Evolutionary conservation across 2,888 invertebrate genomes (phyloP).

Genomic region (Cancer borealis): DNA sequence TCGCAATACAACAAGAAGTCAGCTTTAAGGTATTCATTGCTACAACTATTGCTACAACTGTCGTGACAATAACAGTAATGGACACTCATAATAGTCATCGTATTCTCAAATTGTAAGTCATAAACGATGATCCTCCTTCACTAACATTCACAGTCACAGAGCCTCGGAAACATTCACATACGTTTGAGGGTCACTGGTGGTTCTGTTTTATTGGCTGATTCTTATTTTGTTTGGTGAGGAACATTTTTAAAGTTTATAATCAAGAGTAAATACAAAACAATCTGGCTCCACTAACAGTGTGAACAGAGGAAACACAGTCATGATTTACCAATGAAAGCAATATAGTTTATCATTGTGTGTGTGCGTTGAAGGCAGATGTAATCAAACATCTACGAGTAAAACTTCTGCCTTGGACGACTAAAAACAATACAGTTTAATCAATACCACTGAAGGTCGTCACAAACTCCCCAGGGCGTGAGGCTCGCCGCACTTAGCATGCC

Average conservation of each 20-base stretch:
- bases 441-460: background rate
- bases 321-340: too few relatives aligned
- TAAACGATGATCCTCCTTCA: too few relatives aligned
- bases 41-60: background rate
- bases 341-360: background rate
- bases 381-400: background rate
- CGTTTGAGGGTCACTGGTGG: too few relatives aligned
- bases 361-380: background rate
- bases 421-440: background rate
- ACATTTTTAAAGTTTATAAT: too few relatives aligned
- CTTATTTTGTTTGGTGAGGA: too few relatives aligned
- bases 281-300: too few relatives aligned
- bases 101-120: background rate
- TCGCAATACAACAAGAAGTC: background rate
- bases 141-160: too few relatives aligned
- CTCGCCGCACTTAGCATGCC: background rate
- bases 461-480: background rate
- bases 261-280: too few relatives aligned
- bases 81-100: background rate
- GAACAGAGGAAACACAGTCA: too few relatives aligned
- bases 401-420: constrained; percentile 15
- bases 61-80: background rate
- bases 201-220: too few relatives aligned
- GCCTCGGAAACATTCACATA: too few relatives aligned
- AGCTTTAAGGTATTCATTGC: background rate